Percentiles rank a stretch among this genome's conserved stretches.
Evolutionary conservation across 2,888 invertebrate genomes (phyloP).

Genomic region (Exephanes ischioxanthus): DNA sequence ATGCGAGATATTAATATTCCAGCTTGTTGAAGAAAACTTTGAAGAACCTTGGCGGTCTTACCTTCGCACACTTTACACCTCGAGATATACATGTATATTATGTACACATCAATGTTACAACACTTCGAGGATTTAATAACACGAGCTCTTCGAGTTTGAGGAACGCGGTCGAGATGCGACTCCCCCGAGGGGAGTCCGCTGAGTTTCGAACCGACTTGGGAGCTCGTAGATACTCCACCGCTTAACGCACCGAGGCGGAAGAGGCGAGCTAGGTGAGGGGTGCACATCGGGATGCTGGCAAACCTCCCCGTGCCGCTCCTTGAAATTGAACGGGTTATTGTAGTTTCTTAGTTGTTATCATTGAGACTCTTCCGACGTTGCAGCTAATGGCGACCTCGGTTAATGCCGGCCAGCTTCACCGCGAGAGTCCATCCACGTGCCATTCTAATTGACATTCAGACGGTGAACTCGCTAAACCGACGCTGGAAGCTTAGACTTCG

Average conservation of each 20-base stretch:
- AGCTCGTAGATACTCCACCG: background rate
- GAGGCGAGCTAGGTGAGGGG: background rate
- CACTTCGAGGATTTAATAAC: conserved; percentile 16
- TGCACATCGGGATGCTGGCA: background rate
- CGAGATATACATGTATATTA: background rate
- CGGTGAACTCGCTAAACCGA: too few species aligned
- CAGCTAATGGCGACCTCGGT: background rate
- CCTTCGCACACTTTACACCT: conserved; percentile 27
- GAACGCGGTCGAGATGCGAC: background rate
- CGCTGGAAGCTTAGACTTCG: too few species aligned
- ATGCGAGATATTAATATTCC: conserved; percentile 31
- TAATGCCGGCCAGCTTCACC: background rate
- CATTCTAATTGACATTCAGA: too few species aligned
- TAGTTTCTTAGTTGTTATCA: background rate
- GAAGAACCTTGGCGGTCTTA: background rate
- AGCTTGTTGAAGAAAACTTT: conserved; percentile 34
- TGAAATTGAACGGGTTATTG: background rate
- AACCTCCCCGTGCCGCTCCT: background rate
- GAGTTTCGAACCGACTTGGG: background rate
- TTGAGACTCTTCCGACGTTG: background rate
- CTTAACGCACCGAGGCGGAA: background rate
- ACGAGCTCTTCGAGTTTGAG: conserved; percentile 6
- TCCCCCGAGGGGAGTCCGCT: background rate
- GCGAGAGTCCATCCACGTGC: too few species aligned
- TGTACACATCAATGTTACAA: background rate